phyloP scores from a whole-genome alignment of 2,797 vertebrate species.

The Anolis apletophallus region DNA sequence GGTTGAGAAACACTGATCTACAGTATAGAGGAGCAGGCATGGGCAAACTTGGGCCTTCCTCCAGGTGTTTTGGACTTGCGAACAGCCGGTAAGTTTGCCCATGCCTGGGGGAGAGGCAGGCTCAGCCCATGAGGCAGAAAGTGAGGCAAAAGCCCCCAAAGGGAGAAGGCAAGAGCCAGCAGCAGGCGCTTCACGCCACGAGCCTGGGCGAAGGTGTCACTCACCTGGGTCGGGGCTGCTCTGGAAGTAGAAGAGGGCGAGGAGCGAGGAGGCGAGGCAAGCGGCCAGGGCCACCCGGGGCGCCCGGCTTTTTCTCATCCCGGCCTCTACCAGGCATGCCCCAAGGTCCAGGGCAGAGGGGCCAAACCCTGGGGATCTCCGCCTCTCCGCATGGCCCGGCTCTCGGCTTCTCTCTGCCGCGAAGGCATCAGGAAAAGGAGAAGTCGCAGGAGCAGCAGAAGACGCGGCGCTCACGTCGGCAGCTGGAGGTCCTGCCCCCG shows the following conservation, averaged over 20 bases:
- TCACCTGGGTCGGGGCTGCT: constrained; percentile 84
- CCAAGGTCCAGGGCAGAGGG: neutral
- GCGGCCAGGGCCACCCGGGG: constrained; percentile 80
- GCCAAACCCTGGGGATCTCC: neutral
- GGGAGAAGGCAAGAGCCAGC: too few relatives aligned
- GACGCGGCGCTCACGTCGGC: neutral
- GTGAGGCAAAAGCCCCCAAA: neutral
- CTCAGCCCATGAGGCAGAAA: too few relatives aligned
- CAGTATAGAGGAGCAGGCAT: too few relatives aligned
- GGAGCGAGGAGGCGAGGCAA: constrained; percentile 83
- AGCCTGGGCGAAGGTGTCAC: constrained; percentile 21
- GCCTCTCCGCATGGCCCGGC: neutral
- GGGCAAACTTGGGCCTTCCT: too few relatives aligned
- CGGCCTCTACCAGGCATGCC: constrained; percentile 54
- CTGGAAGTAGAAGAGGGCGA: constrained; percentile 86
- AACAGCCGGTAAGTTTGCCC: too few relatives aligned
- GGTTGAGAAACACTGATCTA: too few relatives aligned
- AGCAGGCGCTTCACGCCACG: too few relatives aligned
- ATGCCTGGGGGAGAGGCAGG: too few relatives aligned
- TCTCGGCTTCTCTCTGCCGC: neutral
- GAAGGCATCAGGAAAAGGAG: neutral
- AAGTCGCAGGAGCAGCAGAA: neutral
- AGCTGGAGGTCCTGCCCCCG: neutral
- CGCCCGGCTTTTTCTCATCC: constrained; percentile 83
- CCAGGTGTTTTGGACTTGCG: too few relatives aligned